phyloP scores from a whole-genome alignment of 1,140 invertebrate species.

The Monochamus saltuarius region DNA sequence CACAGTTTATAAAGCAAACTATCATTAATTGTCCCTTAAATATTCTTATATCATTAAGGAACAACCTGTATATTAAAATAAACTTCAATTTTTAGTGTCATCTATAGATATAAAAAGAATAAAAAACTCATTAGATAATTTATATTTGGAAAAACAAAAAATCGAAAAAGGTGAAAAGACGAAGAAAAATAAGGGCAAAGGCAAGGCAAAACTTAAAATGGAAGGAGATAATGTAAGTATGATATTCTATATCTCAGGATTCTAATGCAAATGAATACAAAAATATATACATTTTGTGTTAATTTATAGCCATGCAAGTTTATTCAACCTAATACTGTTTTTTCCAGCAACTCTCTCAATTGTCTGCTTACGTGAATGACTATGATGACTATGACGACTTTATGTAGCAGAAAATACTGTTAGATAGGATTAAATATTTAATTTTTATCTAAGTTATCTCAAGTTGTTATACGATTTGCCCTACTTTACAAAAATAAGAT shows the following conservation, averaged over 20 bases:
- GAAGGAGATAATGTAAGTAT: conserved; percentile 68
- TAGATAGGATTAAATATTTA: background rate
- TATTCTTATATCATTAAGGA: too few relatives aligned
- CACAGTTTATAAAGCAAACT: too few relatives aligned
- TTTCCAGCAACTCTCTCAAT: conserved; percentile 59
- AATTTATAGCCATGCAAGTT: conserved; percentile 17
- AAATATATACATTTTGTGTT: too few relatives aligned
- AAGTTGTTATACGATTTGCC: background rate
- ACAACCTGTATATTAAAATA: conserved; percentile 7
- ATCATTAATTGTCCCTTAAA: too few relatives aligned
- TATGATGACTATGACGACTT: conserved; percentile 66
- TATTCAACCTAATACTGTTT: conserved; percentile 29
- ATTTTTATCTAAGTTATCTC: conserved; percentile 12
- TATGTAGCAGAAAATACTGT: conserved; percentile 57
- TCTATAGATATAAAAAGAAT: conserved; percentile 77
- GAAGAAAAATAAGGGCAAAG: conserved; percentile 72
- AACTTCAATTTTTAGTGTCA: conserved; percentile 59
- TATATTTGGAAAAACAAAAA: conserved; percentile 81
- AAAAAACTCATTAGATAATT: conserved; percentile 74
- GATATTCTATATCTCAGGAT: background rate
- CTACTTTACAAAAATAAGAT: conserved; percentile 2
- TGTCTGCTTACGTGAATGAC: conserved; percentile 58
- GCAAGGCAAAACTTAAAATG: conserved; percentile 75
- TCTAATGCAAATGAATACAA: too few relatives aligned
- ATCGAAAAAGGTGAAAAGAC: conserved; percentile 71